Percentiles rank a stretch among this genome's conserved stretches.
Conservation (phyloP, 2,797 vertebrate species). For the Masticophis lateralis region DNA sequence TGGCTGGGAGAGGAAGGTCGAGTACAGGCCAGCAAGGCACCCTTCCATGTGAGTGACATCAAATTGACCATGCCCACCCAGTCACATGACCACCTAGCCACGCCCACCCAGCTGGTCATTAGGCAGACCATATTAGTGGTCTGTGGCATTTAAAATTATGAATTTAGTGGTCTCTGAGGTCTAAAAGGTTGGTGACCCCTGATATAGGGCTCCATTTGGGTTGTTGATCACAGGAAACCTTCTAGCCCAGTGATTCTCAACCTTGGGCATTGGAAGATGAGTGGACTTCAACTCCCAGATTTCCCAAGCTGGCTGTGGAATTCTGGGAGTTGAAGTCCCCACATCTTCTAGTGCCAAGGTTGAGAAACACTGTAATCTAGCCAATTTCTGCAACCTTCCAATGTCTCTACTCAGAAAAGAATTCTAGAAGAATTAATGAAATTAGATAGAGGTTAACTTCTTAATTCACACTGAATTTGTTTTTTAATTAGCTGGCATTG, state of each 20-base stretch:
- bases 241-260: neutral
- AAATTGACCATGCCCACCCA: no score
- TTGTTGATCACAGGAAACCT: neutral
- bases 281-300: neutral
- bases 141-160: no score
- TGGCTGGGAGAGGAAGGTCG: no score
- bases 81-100: no score
- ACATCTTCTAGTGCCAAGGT: neutral
- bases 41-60: no score
- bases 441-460: neutral
- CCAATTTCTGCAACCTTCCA: neutral
- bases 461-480: neutral
- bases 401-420: neutral
- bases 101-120: no score
- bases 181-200: no score
- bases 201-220: neutral
- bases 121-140: no score
- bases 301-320: neutral
- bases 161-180: no score
- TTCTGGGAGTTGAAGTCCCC: neutral
- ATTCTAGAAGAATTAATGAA: neutral
- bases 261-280: neutral
- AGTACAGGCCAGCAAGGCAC: no score
- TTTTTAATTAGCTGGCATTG: neutral
- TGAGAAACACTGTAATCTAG: neutral